Percentiles rank a stretch among this genome's conserved stretches.
These are phyloP conservation scores for Galerucella pusilla DNA, from an alignment of 2,888 invertebrate species.

Conservation along the genomic window DNA sequence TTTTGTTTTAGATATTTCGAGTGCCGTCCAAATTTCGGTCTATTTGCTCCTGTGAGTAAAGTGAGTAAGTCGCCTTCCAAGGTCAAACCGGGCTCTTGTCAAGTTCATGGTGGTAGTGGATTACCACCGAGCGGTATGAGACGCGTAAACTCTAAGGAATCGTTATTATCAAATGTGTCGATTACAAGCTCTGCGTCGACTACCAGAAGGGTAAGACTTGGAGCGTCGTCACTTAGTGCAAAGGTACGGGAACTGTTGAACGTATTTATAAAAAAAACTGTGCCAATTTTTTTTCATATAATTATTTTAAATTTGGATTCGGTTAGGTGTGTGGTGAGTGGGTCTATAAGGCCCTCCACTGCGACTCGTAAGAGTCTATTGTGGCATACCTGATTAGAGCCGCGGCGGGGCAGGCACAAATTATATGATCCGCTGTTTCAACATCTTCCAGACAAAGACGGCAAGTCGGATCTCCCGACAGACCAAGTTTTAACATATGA, in stretches of 20 bases:
- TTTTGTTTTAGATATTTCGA: conserved; percentile 84
- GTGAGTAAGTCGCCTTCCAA: conserved; percentile 87
- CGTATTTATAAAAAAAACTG: conserved; percentile 28
- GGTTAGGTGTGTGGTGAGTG: too few species aligned
- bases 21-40: conserved; percentile 88
- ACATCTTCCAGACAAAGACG: too few species aligned
- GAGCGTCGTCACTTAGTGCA: conserved; percentile 74
- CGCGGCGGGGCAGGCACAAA: too few species aligned
- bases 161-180: conserved; percentile 73
- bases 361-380: too few species aligned
- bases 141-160: conserved; percentile 85
- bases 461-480: too few species aligned
- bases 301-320: not conserved
- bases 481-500: too few species aligned
- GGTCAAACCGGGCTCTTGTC: conserved; percentile 73
- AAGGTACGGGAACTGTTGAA: conserved; percentile 70
- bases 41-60: conserved; percentile 93
- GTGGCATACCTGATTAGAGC: too few species aligned
- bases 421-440: too few species aligned
- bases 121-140: conserved; percentile 69
- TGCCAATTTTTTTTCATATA: conserved; percentile 21
- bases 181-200: conserved; percentile 64
- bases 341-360: too few species aligned
- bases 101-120: conserved; percentile 67
- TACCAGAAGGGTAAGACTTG: conserved; percentile 81